Conservation (phyloP, 1,140 invertebrate species). For the Galleria mellonella region DNA sequence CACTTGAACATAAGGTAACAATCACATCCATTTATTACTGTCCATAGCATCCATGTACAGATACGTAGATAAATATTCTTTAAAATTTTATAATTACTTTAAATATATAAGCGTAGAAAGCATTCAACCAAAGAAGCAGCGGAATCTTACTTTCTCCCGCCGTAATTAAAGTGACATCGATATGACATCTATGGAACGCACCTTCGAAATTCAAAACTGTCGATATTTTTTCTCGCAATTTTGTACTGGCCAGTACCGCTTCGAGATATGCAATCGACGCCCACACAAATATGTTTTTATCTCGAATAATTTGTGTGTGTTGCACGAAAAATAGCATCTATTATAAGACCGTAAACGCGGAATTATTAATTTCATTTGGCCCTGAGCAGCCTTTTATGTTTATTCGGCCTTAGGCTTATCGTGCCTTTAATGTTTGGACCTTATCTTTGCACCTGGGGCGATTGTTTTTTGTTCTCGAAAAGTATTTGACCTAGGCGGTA, state of each 20-base stretch:
- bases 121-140: too few species aligned
- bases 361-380: constrained; percentile 33
- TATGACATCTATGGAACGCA: neutral
- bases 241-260: constrained; percentile 9
- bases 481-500: neutral
- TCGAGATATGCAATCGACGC: constrained; percentile 24
- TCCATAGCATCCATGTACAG: too few species aligned
- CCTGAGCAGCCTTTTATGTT: constrained; percentile 15
- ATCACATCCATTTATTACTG: too few species aligned
- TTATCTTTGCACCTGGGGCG: constrained; percentile 18
- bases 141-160: too few species aligned
- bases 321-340: constrained; percentile 26
- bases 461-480: constrained; percentile 7
- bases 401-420: constrained; percentile 26
- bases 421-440: constrained; percentile 21
- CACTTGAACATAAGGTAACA: too few species aligned
- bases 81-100: too few species aligned
- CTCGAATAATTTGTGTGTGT: constrained; percentile 24
- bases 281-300: constrained; percentile 28
- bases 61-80: too few species aligned
- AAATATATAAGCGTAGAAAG: too few species aligned
- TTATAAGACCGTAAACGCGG: constrained; percentile 25
- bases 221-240: constrained; percentile 4
- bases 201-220: constrained; percentile 1
- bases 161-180: too few species aligned